Evolutionary conservation across 2,888 invertebrate genomes (phyloP), one percentile per base, ranked within the genome.

Genomic region (Limnephilus rhombicus): DNA sequence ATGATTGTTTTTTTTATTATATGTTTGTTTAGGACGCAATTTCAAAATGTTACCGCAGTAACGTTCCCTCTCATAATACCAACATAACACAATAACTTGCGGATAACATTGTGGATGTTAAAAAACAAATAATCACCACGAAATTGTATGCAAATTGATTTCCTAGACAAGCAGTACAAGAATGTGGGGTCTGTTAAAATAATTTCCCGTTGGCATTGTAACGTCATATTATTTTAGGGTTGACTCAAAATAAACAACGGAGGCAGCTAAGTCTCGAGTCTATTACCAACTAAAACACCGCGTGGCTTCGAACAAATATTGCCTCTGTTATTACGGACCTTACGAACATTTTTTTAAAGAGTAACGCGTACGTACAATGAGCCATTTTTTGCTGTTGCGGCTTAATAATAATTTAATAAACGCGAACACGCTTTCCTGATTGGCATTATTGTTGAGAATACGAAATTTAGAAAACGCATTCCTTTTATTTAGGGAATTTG

Each of bases 91-190:
- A 68, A 91, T 29, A 45, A 85, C 29, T 90, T 53, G 68, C 90
- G 53, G 4, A n/a, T 68, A 85, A 81, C 49, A 87, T 86, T 91
- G 45, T 41, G 41, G 80, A 41, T 13, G 80, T 87, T 91, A 86
- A 91, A 91, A 91, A 91, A 91, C 68, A 91, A 81, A 87, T 91
- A 91, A 91, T 87, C 91, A 91, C 83, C 85, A 80, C 41, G 45
- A 91, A 91, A 86, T 87, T 49, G 53, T 49, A 91, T 91, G 90
- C 90, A 90, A 91, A 91, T 91, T 91, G 87, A 87, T 87, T 68
- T 86, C 15, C 3, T 86, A 86, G 86, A 49, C 86, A 49, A 86
- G 45, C 86, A 29, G 41, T 49, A 45, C 68, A 9, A n/a, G 86
- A 41, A 86, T 45, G 41, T 49, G 34, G 37, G 83, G 86, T 29